Percentiles rank a stretch among this genome's conserved stretches.
Conservation (phyloP, 2,797 vertebrate species). For the Scolopax bukidnonensis region DNA sequence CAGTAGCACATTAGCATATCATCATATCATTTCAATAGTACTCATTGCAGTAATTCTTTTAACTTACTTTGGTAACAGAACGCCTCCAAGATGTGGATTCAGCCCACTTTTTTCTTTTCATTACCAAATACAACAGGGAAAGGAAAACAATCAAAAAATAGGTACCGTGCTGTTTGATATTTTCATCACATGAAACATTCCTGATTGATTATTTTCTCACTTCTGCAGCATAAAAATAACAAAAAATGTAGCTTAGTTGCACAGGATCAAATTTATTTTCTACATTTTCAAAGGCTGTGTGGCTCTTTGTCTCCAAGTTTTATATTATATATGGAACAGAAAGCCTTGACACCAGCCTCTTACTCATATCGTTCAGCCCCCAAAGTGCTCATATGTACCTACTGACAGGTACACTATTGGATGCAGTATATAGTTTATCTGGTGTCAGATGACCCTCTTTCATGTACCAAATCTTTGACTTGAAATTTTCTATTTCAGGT, state of each 20-base stretch:
- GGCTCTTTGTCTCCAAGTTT: not conserved
- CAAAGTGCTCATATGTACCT: not conserved
- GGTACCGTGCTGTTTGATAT: not conserved
- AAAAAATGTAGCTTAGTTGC: not conserved
- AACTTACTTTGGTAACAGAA: not conserved
- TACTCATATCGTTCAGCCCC: not conserved
- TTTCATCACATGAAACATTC: not conserved
- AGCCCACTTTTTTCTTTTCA: not conserved
- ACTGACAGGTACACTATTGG: not conserved
- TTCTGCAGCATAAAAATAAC: not conserved
- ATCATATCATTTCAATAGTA: not conserved
- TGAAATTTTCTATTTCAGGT: not conserved
- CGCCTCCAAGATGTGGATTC: not conserved
- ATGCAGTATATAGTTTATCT: not conserved
- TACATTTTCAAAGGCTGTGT: not conserved
- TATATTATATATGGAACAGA: not conserved
- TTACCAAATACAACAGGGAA: not conserved
- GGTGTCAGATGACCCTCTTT: rapidly evolving
- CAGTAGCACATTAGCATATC: not conserved
- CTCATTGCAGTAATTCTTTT: not conserved
- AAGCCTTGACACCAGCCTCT: not conserved
- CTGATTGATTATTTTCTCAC: not conserved
- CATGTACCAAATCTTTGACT: not conserved
- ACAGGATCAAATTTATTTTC: not conserved
- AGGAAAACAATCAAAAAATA: not conserved